phyloP scores from a whole-genome alignment of 2,797 vertebrate genomes.

The Schizopygopsis pylzovi region DNA sequence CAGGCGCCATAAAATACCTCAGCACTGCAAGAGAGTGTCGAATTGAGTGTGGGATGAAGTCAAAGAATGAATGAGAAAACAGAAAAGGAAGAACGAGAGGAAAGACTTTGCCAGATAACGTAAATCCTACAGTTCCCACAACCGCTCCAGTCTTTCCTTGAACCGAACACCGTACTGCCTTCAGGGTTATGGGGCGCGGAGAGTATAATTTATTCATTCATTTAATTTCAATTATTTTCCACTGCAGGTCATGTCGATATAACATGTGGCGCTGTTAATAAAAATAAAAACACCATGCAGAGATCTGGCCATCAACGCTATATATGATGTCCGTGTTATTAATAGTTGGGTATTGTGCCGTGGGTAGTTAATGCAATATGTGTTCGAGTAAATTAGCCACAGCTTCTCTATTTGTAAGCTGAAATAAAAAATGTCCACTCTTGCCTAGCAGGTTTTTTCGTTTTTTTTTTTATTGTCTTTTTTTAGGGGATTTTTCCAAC shows the following conservation, averaged over 20 bases:
- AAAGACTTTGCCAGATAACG: slow-evolving; percentile 44
- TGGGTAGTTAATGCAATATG: not conserved
- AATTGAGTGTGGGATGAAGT: slow-evolving; percentile 11
- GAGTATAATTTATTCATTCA: slow-evolving; percentile 57
- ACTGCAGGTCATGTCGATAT: slow-evolving; percentile 68
- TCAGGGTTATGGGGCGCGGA: slow-evolving; percentile 48
- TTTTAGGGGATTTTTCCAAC: not conserved
- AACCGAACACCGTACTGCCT: slow-evolving; percentile 55
- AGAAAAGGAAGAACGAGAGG: slow-evolving; percentile 21
- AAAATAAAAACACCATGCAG: slow-evolving; percentile 64
- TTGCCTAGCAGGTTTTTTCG: too few relatives aligned
- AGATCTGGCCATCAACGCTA: slow-evolving; percentile 10
- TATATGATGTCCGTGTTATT: slow-evolving; percentile 66
- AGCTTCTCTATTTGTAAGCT: not conserved
- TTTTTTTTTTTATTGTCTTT: not conserved
- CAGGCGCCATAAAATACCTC: too few relatives aligned
- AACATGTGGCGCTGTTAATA: slow-evolving; percentile 73
- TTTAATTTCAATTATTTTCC: slow-evolving; percentile 49
- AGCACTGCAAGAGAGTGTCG: too few relatives aligned
- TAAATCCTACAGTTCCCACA: slow-evolving; percentile 46
- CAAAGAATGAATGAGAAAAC: slow-evolving; percentile 7
- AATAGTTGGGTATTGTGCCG: slow-evolving; percentile 59
- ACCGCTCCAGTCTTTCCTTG: slow-evolving; percentile 45
- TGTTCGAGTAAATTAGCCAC: slow-evolving; percentile 63
- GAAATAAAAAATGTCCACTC: not conserved